Evolutionary conservation across 2,888 invertebrate genomes (phyloP).

Genomic region (Micoletzkya japonica): DNA sequence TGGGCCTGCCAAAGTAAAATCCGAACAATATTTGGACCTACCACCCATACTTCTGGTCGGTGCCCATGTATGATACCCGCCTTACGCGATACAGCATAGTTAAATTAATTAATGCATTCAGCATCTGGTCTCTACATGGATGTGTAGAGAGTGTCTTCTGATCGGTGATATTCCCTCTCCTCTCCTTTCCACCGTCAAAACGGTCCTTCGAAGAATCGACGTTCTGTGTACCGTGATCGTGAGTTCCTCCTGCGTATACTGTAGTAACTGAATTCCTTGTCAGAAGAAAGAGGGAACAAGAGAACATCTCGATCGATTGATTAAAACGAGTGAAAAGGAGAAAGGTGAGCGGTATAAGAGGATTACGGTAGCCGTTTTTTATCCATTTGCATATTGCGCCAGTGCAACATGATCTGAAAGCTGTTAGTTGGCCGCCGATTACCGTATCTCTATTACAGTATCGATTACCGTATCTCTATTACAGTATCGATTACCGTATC

Average conservation of each 20-base stretch:
- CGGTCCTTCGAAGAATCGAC: constrained; percentile 6
- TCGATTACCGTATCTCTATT: too few relatives aligned
- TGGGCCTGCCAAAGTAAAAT: too few relatives aligned
- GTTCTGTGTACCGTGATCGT: constrained; percentile 7
- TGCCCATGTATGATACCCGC: too few relatives aligned
- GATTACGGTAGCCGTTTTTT: background rate
- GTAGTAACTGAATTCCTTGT: background rate
- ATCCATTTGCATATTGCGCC: background rate
- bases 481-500: too few relatives aligned
- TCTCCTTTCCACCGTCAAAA: constrained; percentile 6
- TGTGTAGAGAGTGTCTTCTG: constrained; percentile 8
- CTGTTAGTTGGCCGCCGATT: too few relatives aligned
- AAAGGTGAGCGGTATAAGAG: background rate
- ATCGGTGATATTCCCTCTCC: constrained; percentile 12
- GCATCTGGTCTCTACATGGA: too few relatives aligned
- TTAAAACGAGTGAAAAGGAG: constrained; percentile 4
- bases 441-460: too few relatives aligned
- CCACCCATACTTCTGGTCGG: too few relatives aligned
- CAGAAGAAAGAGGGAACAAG: background rate
- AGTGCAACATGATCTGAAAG: too few relatives aligned
- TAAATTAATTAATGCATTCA: too few relatives aligned
- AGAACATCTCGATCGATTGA: background rate
- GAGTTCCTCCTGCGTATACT: background rate
- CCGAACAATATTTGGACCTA: too few relatives aligned
- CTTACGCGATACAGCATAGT: too few relatives aligned